Conservation (phyloP, 2,797 vertebrate species). For the Mionectes olivaceus region DNA sequence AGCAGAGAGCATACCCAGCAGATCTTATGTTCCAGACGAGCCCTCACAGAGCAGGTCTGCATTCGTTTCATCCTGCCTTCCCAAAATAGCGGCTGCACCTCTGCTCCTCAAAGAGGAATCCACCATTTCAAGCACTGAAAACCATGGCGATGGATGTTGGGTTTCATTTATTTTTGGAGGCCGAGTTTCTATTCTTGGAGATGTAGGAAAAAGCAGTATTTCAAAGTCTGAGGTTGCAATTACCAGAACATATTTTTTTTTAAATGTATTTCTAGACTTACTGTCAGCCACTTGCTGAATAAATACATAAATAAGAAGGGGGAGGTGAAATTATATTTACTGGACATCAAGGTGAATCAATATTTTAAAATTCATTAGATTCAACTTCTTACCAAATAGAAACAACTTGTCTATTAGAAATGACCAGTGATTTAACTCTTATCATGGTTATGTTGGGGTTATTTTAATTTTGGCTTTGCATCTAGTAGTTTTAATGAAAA, state of each 20-base stretch:
- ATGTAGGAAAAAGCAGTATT: not conserved
- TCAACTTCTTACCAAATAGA: not conserved
- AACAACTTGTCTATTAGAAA: not conserved
- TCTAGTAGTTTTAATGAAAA: not conserved
- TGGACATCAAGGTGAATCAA: not conserved
- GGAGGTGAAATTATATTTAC: not conserved
- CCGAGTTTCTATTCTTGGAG: slow-evolving; percentile 12
- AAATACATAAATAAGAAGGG: slow-evolving; percentile 8
- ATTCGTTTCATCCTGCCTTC: not conserved
- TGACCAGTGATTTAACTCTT: not conserved
- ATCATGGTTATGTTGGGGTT: accelerated
- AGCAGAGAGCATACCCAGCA: not conserved
- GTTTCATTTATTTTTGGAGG: slow-evolving; percentile 21
- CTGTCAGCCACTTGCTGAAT: slow-evolving; percentile 31
- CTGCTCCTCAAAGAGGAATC: not conserved
- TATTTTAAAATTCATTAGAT: not conserved
- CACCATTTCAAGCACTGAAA: not conserved
- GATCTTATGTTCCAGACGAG: not conserved
- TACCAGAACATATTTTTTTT: not conserved
- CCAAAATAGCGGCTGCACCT: not conserved
- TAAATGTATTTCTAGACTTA: slow-evolving; percentile 1
- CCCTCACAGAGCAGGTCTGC: not conserved
- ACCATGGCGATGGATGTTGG: not conserved
- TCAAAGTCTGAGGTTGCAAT: slow-evolving; percentile 28
- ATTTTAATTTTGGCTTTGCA: not conserved